Base-by-base conservation (phyloP, 2,888 invertebrate genomes). In the Dichetophora obliterata region DNA sequence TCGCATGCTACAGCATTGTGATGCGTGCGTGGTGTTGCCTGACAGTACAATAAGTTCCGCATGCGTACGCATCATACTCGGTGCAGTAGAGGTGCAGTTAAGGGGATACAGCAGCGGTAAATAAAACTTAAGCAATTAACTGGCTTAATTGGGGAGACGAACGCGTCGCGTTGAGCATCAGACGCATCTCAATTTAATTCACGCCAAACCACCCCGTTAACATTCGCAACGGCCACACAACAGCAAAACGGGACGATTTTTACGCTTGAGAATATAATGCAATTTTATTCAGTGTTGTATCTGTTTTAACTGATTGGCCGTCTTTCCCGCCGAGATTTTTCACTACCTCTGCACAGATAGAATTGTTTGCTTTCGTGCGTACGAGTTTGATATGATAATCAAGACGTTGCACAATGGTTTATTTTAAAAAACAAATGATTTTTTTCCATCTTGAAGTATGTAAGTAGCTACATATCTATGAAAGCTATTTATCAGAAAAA, bases 341-440 rank as follows among this genome's bases (percentile, higher is more conserved):
- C 11, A 43, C 11, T 6, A 43, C 24, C 19, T 43, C 9, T 14
- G 3, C 8, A 22, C 48, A 14, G 37, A 9, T 59, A 43, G 1
- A n/a, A 22, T 31, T 69, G 31, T 69, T 31, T 52, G 31, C 43
- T 61, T 61, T 37, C 72, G 61, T 72, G 72, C 72, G 48, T 61
- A 27, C 61, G 72, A 16, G 1, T 14, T 24, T 59, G 34, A 37
- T 61, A 59, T 43, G 22, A 72, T 72, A 61, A 72, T 72, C 50
- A 72, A 61, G 27, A 50, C 37, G 54, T 54, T 19, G 22, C 9
- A n/a, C n/a, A n/a, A n/a, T n/a, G n/a, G n/a, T n/a, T n/a, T n/a
- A n/a, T n/a, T n/a, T n/a, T n/a, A n/a, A n/a, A n/a, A n/a, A n/a
- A n/a, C n/a, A n/a, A n/a, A n/a, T n/a, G n/a, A n/a, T n/a, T n/a